phyloP scores from a whole-genome alignment of 1,140 invertebrate genomes.

The Tigriopus japonicus region DNA sequence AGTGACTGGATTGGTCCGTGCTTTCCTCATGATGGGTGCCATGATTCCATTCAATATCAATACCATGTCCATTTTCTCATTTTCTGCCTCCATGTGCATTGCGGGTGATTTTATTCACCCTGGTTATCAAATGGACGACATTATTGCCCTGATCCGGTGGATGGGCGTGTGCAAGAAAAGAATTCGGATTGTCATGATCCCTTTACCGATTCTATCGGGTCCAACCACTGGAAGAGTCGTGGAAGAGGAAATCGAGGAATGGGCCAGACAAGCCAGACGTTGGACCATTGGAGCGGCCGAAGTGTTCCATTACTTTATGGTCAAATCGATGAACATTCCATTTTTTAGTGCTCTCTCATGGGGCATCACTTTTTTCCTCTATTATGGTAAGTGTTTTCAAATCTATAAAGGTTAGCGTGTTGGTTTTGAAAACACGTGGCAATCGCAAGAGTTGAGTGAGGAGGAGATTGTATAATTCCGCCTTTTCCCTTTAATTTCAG shows the following conservation, averaged over 20 bases:
- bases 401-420: too few species aligned
- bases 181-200: neutral
- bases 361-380: constrained; percentile 6
- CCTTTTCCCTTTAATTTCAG: neutral
- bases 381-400: constrained; percentile 9
- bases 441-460: too few species aligned
- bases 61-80: constrained; percentile 11
- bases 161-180: constrained; percentile 1
- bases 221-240: neutral
- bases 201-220: neutral
- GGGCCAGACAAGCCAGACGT: constrained; percentile 6
- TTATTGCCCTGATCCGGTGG: constrained; percentile 8
- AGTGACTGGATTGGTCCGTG: neutral
- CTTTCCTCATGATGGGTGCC: constrained; percentile 8
- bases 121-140: constrained; percentile 11
- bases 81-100: constrained; percentile 1
- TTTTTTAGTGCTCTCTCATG: neutral
- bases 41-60: constrained; percentile 10
- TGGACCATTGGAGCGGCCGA: constrained; percentile 10
- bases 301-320: constrained; percentile 10
- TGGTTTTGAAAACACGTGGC: too few species aligned
- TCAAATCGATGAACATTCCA: constrained; percentile 4
- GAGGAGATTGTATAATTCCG: neutral
- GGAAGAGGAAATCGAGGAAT: constrained; percentile 10
- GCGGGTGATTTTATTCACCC: constrained; percentile 6